Conservation (phyloP, 2,113 vertebrate genomes). For the Alligator sinensis region DNA sequence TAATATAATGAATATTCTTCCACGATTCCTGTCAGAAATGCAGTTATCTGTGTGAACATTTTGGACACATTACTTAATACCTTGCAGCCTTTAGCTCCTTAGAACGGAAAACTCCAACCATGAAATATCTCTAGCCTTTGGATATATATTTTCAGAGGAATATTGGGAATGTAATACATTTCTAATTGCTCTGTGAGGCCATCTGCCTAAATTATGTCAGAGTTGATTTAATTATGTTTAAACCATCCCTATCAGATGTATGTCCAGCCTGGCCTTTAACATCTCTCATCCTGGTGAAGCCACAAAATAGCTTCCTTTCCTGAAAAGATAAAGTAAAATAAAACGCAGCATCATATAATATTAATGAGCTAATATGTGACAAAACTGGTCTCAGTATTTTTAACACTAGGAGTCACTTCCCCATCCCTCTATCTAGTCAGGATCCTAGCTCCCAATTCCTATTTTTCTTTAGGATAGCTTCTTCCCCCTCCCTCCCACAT, state of each 20-base stretch:
- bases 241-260: slow-evolving; percentile 41
- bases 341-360: not conserved
- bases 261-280: not conserved
- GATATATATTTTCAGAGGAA: not conserved
- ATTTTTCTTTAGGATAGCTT: no score
- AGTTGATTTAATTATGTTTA: slow-evolving; percentile 52
- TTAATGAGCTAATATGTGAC: not conserved
- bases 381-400: not conserved
- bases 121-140: slow-evolving; percentile 23
- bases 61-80: slow-evolving; percentile 12
- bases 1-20: not conserved
- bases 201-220: slow-evolving; percentile 23
- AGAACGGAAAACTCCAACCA: not conserved
- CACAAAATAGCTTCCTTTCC: not conserved
- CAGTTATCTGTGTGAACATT: not conserved
- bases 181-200: not conserved
- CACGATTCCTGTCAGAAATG: not conserved
- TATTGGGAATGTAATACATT: slow-evolving; percentile 12
- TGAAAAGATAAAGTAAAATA: slow-evolving; percentile 2
- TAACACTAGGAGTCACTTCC: not conserved
- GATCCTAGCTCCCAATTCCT: no score
- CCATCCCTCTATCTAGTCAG: no score
- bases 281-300: not conserved
- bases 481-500: no score
- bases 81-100: not conserved